A percentile compares a stretch with the other conserved stretches of the same genome.
Conservation (phyloP, 2,888 invertebrate genomes). For the Marasmarcha lunaedactyla region DNA sequence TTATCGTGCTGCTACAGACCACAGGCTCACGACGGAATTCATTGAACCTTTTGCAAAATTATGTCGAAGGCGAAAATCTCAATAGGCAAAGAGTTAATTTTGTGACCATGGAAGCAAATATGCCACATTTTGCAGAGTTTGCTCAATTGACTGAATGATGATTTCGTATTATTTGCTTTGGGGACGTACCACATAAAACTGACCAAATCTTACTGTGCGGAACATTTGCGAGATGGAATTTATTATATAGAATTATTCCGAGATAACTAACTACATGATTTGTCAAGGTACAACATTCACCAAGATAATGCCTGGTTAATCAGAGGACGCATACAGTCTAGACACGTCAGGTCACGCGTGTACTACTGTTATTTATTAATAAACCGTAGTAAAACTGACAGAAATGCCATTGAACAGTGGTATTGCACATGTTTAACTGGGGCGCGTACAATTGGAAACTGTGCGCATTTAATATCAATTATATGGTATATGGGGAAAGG, state of each 20-base stretch:
- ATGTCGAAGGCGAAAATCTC: neutral
- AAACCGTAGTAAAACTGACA: constrained; percentile 3
- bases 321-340: constrained; percentile 6
- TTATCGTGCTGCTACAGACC: constrained; percentile 5
- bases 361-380: constrained; percentile 9
- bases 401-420: neutral
- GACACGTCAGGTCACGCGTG: constrained; percentile 4
- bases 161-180: constrained; percentile 4
- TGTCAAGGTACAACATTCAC: constrained; percentile 1
- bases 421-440: constrained; percentile 4
- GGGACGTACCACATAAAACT: constrained; percentile 10
- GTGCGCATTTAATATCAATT: constrained; percentile 1
- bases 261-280: constrained; percentile 3
- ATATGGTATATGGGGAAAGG: neutral
- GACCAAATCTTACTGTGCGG: constrained; percentile 9
- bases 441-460: neutral
- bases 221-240: constrained; percentile 8
- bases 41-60: neutral
- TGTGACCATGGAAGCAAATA: constrained; percentile 2
- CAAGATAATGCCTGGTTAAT: constrained; percentile 5
- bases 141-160: constrained; percentile 1
- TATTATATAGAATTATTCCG: constrained; percentile 8
- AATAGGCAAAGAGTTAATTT: neutral
- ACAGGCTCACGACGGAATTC: constrained; percentile 1
- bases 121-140: neutral